phyloP scores from a whole-genome alignment of 2,797 vertebrate genomes.

The Urophycis tenuis region DNA sequence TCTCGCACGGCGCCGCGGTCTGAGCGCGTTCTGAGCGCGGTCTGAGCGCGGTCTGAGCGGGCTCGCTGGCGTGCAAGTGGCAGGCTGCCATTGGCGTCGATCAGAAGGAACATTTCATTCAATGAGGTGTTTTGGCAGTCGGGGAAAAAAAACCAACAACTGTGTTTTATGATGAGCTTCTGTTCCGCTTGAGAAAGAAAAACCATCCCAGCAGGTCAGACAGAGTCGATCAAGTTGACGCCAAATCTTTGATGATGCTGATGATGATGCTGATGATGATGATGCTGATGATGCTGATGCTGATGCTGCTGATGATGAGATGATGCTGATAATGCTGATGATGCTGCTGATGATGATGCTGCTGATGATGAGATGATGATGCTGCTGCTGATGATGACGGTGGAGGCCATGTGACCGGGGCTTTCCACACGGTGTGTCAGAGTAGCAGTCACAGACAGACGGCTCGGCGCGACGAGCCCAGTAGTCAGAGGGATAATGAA shows the following conservation, averaged over 20 bases:
- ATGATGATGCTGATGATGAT: neutral
- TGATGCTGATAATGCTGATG: too few relatives aligned
- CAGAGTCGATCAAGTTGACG: neutral
- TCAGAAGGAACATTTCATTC: conserved; percentile 38
- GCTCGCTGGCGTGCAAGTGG: conserved; percentile 41
- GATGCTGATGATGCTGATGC: neutral
- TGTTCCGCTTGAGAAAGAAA: conserved; percentile 10
- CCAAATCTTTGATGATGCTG: too few relatives aligned
- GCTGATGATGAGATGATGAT: neutral
- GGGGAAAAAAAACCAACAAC: conserved; percentile 12
- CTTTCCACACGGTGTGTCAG: neutral
- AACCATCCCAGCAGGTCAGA: neutral
- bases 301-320: too few relatives aligned
- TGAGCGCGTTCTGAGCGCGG: conserved; percentile 47
- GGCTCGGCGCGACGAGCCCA: neutral
- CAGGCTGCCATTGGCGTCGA: conserved; percentile 30
- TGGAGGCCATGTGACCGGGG: neutral
- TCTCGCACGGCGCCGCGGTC: too few relatives aligned
- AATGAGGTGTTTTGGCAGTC: conserved; percentile 39
- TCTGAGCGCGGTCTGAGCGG: conserved; percentile 49
- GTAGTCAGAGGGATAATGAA: conserved; percentile 3
- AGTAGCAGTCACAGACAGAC: neutral
- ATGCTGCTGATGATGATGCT: neutral
- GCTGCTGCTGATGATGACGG: neutral
- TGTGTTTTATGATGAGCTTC: conserved; percentile 13